Base-by-base conservation (phyloP, 2,797 vertebrate species). In the Poliocrania exsul region DNA sequence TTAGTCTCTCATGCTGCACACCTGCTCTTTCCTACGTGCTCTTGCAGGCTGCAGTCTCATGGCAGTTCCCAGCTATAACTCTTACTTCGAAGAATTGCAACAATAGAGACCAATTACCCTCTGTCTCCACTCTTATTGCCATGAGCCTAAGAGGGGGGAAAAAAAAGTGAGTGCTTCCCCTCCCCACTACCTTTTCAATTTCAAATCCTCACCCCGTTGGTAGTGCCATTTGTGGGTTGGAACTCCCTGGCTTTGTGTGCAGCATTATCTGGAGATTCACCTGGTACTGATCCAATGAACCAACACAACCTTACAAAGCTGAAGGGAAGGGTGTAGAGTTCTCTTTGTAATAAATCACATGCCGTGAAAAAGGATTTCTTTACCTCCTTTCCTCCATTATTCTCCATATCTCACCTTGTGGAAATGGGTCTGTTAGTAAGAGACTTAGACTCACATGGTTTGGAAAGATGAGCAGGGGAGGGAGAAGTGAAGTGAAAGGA, bases 311-410 rank as follows among this genome's bases (percentile, higher is more conserved):
- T 77, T 4, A 90, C 95, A 95, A 88, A 96, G 95, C 96, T 67
- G 83, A 62, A 83, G 93, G 87, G 95, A 91, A 96, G 90, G 73
- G 78, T 49, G 60, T 66, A 31, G 71, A 25, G 57, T 23, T 90
- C 83, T 75, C 93, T 97, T 96, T 97, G 93, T 95, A 92, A 96
- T 84, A 97, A 96, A 95, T 93, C 96, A 75, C 70, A 81, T 1
- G 87, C 80, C 64, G 84, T 97, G 96, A 97, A 97, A 97, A 97
- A 88, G 96, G 96, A 96, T 97, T 97, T 81, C 93, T 96, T 96
- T 97, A 93, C 90, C 95, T 97, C 93, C 82, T 88, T 92, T 96
- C 75, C 91, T 89, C 92, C 95, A 75, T 96, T 97, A 92, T 97
- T 96, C 94, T 87, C 85, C 31, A 2, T 91, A 90, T 95, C 94